Evolutionary conservation across 1,140 invertebrate genomes (phyloP), one percentile per base, ranked within the genome.

Genomic region (Drosophila takahashii): DNA sequence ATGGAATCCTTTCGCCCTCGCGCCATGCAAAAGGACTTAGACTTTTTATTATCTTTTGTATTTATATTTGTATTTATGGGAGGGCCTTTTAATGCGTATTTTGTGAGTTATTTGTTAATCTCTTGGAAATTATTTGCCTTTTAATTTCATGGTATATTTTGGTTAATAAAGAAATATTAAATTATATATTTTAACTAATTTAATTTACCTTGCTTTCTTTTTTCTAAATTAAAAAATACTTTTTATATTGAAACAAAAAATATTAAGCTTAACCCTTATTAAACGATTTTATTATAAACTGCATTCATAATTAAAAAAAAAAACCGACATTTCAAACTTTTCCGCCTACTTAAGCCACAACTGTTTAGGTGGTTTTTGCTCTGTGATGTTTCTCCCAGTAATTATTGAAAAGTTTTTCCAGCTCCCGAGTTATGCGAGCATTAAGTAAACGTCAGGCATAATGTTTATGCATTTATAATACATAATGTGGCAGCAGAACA

Each of bases 401-500:
- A 71, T 81, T 79, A 83, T 87, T 87, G 79, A 73, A 76, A 79
- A 73, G 54, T 79, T 83, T 67, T 47, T 37, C 48, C 45, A n/a
- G 34, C 58, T 66, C 54, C 37, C 37, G 77, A 85, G 81, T 78
- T 86, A 74, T 75, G 69, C 60, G 58, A 80, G 84, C 71, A 86
- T 83, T 87, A 86, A 87, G 83, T 86, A 83, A 87, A 87, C 79
- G 83, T 60, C 79, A 62, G 62, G 79, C 66, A 87, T 74, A 79
- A 81, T 81, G 75, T 85, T 86, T 78, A 85, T 86, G 81, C 74
- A 86, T 85, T 81, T 86, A 86, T 85, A 85, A 86, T 78, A 79
- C 66, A 80, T 77, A 84, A 79, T 84, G 66, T 69, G 66, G 56
- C 73, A 48, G 50, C 29, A 29, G 56, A 36, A 18, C 27, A 29